Base-by-base conservation (phyloP, 2,113 vertebrate species). In the Phalacrocorax aristotelis region DNA sequence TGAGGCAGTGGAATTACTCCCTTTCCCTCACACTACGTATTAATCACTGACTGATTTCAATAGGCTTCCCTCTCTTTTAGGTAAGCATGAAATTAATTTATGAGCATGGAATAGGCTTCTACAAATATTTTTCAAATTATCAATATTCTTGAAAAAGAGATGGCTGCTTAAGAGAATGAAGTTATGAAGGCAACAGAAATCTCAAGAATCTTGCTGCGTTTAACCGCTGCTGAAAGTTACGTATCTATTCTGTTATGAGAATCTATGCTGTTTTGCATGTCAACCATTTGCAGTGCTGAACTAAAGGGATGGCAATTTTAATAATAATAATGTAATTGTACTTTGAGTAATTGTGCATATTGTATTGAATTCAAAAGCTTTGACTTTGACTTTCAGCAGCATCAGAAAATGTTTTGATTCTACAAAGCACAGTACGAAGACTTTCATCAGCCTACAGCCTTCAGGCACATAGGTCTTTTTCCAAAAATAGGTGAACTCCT, bases 401-500 rank as follows among this genome's bases (percentile, higher is more conserved):
- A 77, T 82, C 54, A 92, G 75, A 92, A 95, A 97, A 95, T 95
- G 95, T 96, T 97, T 96, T 96, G 93, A 94, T 96, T 92, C 72
- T 82, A 65, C 54, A 84, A 92, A 68, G 70, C 58, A 61, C 64
- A 71, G 49, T 69, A 54, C 26, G 3, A 94, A 91, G 74, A 91
- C 57, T 87, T 95, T 68, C n/a, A 57, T 86, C 90, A 95, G 71
- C 90, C 91, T 91, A 91, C 94, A 95, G 92, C 93, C 92, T 94
- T 55, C 87, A 96, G 76, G 54, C 74, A 69, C 76, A 85, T 77
- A 94, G 90, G 76, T 96, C 46, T 93, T 49, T 87, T 95, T 95
- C 93, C 87, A 95, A 96, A 97, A 95, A 96, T 93, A 96, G 82
- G 17, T 82, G 84, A 91, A 91, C 70, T 87, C 66, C 87, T 90